Evolutionary conservation across 2,888 invertebrate species (phyloP).

Genomic region (Proisotoma minuta): DNA sequence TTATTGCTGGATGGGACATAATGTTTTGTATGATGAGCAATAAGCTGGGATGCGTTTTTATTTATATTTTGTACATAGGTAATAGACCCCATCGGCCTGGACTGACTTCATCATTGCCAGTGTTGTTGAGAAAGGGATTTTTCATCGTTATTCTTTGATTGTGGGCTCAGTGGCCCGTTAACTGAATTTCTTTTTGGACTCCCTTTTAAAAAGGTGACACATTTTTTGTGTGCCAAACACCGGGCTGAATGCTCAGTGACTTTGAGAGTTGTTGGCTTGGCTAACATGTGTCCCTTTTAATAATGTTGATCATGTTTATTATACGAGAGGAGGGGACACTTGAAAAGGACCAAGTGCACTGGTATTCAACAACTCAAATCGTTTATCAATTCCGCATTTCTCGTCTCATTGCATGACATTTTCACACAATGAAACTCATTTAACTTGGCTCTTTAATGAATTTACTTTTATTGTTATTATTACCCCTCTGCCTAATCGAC

Average conservation of each 20-base stretch:
- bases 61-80: too few species aligned
- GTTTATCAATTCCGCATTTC: conserved; percentile 43
- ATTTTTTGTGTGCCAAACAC: conserved; percentile 38
- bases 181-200: conserved; percentile 34
- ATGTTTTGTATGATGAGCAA: too few species aligned
- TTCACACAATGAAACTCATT: conserved; percentile 41
- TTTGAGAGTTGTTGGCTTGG: neutral
- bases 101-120: too few species aligned
- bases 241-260: conserved; percentile 19
- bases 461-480: conserved; percentile 34
- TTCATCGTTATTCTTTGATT: conserved; percentile 23
- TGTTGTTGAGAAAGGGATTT: conserved; percentile 2
- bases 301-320: neutral
- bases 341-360: conserved; percentile 2
- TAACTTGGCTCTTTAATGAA: conserved; percentile 43
- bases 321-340: neutral
- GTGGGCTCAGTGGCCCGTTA: conserved; percentile 43
- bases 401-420: conserved; percentile 39
- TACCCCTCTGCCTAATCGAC: neutral
- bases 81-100: too few species aligned
- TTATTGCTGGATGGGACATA: too few species aligned
- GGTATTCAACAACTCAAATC: conserved; percentile 37
- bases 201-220: conserved; percentile 41
- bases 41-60: too few species aligned
- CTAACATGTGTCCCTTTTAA: conserved; percentile 5